Percentiles rank a stretch among this genome's conserved stretches.
Conservation (phyloP, 2,888 invertebrate genomes). For the Phyto melanocephala region DNA sequence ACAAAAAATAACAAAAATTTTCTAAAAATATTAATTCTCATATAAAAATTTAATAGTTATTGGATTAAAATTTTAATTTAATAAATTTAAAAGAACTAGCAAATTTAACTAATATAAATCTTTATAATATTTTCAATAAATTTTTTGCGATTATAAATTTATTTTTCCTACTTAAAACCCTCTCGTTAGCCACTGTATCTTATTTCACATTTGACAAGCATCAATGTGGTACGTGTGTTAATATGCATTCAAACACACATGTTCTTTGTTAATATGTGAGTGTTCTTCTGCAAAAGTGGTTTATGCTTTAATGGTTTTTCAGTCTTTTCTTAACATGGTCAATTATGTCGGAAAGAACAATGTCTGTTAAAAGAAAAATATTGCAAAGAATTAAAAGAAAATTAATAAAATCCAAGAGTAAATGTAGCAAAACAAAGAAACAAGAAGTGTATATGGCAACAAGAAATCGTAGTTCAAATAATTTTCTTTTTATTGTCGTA, state of each 20-base stretch:
- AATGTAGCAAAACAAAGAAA: background rate
- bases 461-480: background rate
- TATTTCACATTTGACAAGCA: conserved; percentile 1
- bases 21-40: too few species aligned
- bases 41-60: too few species aligned
- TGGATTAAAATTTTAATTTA: too few species aligned
- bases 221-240: conserved; percentile 12
- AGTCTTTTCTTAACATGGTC: background rate
- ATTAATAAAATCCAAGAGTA: background rate
- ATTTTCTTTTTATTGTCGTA: background rate
- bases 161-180: background rate
- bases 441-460: background rate
- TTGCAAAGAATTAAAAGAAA: background rate
- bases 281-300: conserved; percentile 31
- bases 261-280: background rate
- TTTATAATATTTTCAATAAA: too few species aligned
- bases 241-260: background rate
- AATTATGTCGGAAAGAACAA: conserved; percentile 23
- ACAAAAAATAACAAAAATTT: too few species aligned
- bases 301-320: conserved; percentile 37
- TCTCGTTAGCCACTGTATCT: background rate
- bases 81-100: too few species aligned
- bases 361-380: background rate
- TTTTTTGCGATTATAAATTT: background rate
- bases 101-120: too few species aligned